Percentiles rank a stretch among this genome's conserved stretches.
These are phyloP conservation scores for Sebastolobus alascanus DNA, from an alignment of 2,797 vertebrate species.

Conservation along the genomic window DNA sequence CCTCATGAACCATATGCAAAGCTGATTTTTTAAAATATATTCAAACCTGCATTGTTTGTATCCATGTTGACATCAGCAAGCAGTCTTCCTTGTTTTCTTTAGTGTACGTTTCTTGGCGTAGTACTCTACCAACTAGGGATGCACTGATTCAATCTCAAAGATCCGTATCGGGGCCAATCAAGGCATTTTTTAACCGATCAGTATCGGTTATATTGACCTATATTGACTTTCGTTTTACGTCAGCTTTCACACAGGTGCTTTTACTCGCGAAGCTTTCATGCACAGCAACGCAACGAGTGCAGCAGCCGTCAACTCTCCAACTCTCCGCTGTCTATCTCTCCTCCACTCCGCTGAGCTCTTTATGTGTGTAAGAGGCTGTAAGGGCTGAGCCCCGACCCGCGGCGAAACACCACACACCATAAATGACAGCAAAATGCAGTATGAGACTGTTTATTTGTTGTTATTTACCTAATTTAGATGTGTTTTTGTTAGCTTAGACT, in stretches of 20 bases:
- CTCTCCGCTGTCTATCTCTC: too few species aligned
- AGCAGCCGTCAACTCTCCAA: too few species aligned
- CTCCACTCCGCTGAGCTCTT: too few species aligned
- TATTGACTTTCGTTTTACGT: neutral
- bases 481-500: too few species aligned
- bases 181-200: neutral
- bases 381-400: too few species aligned
- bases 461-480: too few species aligned
- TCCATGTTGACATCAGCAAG: neutral
- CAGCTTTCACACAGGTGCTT: neutral
- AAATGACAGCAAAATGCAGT: too few species aligned
- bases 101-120: neutral
- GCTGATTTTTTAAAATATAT: neutral
- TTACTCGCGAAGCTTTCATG: too few species aligned
- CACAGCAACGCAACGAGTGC: too few species aligned
- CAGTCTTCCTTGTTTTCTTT: neutral
- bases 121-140: neutral
- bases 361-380: too few species aligned
- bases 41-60: neutral
- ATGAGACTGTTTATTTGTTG: too few species aligned
- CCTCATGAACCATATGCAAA: neutral
- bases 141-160: neutral
- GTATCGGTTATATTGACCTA: neutral
- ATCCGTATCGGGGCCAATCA: neutral
- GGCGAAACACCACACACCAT: too few species aligned